Percentiles rank a stretch among this genome's conserved stretches.
Conservation (phyloP, 2,888 invertebrate species). For the Xestia c-nigrum region DNA sequence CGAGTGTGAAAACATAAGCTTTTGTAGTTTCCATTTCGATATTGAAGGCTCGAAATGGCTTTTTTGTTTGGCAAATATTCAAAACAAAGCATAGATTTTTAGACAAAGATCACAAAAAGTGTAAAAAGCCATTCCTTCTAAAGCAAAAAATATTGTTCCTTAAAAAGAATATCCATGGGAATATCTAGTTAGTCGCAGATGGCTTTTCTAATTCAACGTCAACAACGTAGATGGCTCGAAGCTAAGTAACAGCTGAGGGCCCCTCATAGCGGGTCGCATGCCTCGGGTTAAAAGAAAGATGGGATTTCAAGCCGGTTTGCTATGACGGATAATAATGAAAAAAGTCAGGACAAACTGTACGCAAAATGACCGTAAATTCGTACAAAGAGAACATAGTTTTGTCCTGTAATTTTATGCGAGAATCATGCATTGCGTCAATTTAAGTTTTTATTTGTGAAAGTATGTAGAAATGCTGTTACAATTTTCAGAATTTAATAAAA, state of each 20-base stretch:
- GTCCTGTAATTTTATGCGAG: not conserved
- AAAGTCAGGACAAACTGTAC: not conserved
- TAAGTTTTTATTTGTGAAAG: not conserved
- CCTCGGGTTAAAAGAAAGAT: not conserved
- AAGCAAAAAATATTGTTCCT: not conserved
- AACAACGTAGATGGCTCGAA: conserved; percentile 10
- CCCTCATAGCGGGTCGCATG: not conserved
- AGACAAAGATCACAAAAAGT: not conserved
- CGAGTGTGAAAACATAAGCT: no score
- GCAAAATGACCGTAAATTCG: not conserved
- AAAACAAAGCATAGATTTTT: not conserved
- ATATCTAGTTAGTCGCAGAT: conserved; percentile 24
- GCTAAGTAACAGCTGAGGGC: conserved; percentile 15
- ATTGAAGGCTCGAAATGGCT: no score
- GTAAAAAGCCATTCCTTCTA: not conserved
- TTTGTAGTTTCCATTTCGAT: not conserved
- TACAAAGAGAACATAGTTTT: not conserved
- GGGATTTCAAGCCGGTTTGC: conserved; percentile 11
- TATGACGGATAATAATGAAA: conserved; percentile 22
- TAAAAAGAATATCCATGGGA: not conserved
- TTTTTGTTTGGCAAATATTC: not conserved
- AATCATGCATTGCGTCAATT: not conserved
- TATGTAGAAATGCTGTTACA: not conserved
- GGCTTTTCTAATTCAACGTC: conserved; percentile 26
- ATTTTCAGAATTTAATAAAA: not conserved